phyloP scores from a whole-genome alignment of 2,797 vertebrate genomes.

The Dicrostonyx torquatus region DNA sequence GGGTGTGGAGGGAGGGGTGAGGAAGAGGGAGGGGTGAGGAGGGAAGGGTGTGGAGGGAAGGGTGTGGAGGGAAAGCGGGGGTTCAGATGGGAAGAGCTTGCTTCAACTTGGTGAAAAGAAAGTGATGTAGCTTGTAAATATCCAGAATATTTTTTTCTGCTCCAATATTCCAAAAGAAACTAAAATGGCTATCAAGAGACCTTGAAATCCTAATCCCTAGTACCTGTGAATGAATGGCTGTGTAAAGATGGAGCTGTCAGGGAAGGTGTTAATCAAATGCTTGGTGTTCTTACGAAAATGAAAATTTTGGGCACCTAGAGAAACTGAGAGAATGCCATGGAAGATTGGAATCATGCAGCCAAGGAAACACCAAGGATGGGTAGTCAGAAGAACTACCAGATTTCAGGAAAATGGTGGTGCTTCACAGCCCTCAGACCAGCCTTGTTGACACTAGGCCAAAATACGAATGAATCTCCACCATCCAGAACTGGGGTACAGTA shows the following conservation, averaged over 20 bases:
- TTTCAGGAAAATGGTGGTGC: not conserved
- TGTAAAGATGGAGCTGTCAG: not conserved
- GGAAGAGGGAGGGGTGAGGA: not conserved
- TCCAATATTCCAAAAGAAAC: not conserved
- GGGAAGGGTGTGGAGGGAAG: no score
- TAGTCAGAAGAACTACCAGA: not conserved
- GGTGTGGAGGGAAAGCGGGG: not conserved
- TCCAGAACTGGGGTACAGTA: not conserved
- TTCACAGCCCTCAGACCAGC: no score
- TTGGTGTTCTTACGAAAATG: not conserved
- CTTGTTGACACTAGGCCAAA: not conserved
- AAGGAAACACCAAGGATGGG: not conserved
- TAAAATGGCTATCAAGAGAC: not conserved
- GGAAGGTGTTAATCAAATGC: not conserved
- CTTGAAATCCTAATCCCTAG: not conserved
- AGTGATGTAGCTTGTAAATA: not conserved
- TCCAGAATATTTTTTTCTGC: not conserved
- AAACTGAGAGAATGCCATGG: not conserved
- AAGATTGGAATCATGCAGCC: not conserved
- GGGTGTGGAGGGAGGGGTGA: not conserved
- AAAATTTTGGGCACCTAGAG: not conserved
- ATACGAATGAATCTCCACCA: not conserved
- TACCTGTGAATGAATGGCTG: not conserved
- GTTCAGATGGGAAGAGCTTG: not conserved
- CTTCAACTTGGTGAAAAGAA: slow-evolving; percentile 3